Conservation (phyloP, 2,113 vertebrate species). For the Clarias gariepinus region DNA sequence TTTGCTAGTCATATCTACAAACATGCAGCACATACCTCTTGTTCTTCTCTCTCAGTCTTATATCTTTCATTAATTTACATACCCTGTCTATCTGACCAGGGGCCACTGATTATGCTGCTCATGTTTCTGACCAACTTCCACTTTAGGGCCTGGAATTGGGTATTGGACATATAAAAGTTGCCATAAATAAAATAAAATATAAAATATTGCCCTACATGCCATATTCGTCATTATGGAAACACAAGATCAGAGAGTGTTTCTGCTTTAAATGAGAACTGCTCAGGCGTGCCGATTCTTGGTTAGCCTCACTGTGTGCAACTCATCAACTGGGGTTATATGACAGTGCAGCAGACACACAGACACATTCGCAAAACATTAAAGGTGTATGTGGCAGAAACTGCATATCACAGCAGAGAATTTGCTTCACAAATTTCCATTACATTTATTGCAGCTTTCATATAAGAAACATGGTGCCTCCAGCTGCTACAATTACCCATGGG, state of each 20-base stretch:
- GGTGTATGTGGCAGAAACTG: neutral
- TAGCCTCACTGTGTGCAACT: neutral
- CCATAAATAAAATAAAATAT: no score
- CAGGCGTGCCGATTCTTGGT: neutral
- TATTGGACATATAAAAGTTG: neutral
- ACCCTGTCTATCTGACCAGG: neutral
- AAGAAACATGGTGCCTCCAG: neutral
- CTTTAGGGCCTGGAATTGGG: neutral
- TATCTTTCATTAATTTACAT: neutral
- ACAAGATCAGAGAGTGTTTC: neutral
- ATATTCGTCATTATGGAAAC: neutral
- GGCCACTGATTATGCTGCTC: neutral
- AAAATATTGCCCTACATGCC: no score
- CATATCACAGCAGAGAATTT: neutral
- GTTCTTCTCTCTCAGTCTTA: neutral
- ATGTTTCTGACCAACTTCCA: neutral
- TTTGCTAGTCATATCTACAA: neutral
- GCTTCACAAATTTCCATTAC: neutral
- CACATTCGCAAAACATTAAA: neutral
- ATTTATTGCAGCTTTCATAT: neutral
- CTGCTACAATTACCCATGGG: neutral
- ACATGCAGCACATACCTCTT: neutral
- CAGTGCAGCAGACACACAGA: neutral
- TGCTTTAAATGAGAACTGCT: neutral
- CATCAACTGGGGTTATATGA: neutral